These are phyloP conservation scores for Rhyacophila evoluta DNA, from an alignment of 2,888 invertebrate genomes.

Conservation along the genomic window DNA sequence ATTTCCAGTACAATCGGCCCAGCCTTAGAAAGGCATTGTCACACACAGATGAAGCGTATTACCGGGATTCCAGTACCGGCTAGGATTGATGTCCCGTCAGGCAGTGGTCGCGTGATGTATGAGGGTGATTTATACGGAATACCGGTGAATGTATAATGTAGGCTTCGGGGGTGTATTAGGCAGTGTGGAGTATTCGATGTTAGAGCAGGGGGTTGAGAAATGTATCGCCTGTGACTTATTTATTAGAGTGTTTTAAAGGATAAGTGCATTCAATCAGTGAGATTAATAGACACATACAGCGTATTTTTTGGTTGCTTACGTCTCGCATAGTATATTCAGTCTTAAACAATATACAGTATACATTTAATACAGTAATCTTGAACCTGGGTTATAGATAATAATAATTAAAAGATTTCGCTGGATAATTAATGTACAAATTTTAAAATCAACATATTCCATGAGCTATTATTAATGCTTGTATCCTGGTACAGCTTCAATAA, in stretches of 20 bases:
- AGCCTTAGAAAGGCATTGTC: not conserved
- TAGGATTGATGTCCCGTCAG: not conserved
- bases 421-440: no score
- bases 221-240: not conserved
- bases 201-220: not conserved
- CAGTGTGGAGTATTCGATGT: not conserved
- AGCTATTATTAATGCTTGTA: no score
- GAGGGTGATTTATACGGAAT: not conserved
- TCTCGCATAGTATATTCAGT: no score
- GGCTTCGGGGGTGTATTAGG: not conserved
- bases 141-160: not conserved
- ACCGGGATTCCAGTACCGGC: not conserved
- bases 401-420: no score
- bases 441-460: no score
- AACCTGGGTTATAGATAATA: no score
- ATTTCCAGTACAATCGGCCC: not conserved
- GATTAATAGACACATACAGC: no score
- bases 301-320: no score
- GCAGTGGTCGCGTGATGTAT: not conserved
- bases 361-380: no score
- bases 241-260: not conserved
- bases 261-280: not conserved
- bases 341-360: no score
- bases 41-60: not conserved
- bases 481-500: no score